Base-by-base conservation (phyloP, 2,888 invertebrate genomes). In the Barypeithes pellucidus region DNA sequence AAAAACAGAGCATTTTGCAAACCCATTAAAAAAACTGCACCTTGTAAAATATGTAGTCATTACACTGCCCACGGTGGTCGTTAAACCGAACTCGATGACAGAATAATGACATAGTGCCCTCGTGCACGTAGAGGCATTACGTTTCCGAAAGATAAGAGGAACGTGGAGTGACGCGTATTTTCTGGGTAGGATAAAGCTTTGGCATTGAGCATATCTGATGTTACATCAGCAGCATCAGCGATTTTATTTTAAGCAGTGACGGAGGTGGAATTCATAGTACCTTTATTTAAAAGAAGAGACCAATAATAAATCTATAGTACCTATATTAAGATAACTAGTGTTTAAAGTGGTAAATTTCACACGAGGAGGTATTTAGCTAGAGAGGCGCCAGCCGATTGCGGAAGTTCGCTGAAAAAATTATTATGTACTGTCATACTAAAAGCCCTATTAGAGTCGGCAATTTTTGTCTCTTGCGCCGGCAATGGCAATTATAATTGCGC, bases 61-160 rank as follows among this genome's bases (percentile, higher is more conserved):
- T 57, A 57, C 54, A 57, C 33, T 57, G 14, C 54, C 33, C 33
- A 57, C 33, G 33, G 33, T 57, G 54, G 54, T 57, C 29, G 54
- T 57, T 57, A 57, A 33, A 57, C 54, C 36, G 4, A 33, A 57
- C 9, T 33, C 18, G 54, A 57, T 57, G 54, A 57, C 54, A 57
- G 54, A 33, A 33, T 57, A 57, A 33, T 57, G 54, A 57, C 54
- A 57, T 33, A 57, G 33, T 57, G 54, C 54, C 54, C 54, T 57
- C 33, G 14, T 33, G 33, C 33, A 57, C 54, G 54, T 57, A 57
- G 29, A 29, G 54, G 54, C 3, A 57, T 57, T 57, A 57, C 33
- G 33, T 57, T 57, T 33, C 54, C 9, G 1, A 33, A 57, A 33
- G 54, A 57, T 57, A 57, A 57, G 54, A 57, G 18, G 9, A 3